Base-by-base conservation (phyloP, 1,140 invertebrate species). In the Archivesica marissinica region DNA sequence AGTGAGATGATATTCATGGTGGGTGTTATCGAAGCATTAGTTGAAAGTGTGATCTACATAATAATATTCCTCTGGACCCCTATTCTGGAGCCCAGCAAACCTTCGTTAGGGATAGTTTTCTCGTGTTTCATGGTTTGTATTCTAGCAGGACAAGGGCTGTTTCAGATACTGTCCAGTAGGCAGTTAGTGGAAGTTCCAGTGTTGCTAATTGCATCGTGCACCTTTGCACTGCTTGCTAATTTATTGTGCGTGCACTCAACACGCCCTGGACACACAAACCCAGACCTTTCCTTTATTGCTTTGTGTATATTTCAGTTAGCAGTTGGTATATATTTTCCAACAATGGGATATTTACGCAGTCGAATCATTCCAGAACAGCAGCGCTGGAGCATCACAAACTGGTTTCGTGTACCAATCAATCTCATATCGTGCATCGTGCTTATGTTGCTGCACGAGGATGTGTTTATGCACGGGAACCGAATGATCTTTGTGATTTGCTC, bases 11-110 rank as follows among this genome's bases (percentile, higher is more conserved):
- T 96, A 25, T 92, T 96, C 28, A 92, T 94, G 83, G 92, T 97
- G 17, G 96, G 96, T 2, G 89, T 95, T n/a, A 94, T 96, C 38
- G 96, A 96, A 92, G 95, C 96, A 7, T 88, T 96, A 9, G 96
- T 96, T 93, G 96, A 97, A 93, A 95, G 96, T 89, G 95, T 95
- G 15, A 96, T 97, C 95, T 96, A 96, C 90, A 96, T 96, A 20
- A 96, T 96, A 91, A 96, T 97, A 25, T 96, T 96, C 91, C 92
- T 96, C 38, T 97, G 96, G 96, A 97, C 96, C 17, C 96, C 96
- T 0, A 94, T 96, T 41, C 90, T 97, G 92, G 95, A 86, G 85
- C 85, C 89, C 33, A 70, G 95, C 94, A 41, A 96, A 54, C 89
- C 92, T 30, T 90, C 92, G 28, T 84, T 93, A 0, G 94, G 93